phyloP scores from a whole-genome alignment of 2,797 vertebrate species.

The Myiotriccus ornatus region DNA sequence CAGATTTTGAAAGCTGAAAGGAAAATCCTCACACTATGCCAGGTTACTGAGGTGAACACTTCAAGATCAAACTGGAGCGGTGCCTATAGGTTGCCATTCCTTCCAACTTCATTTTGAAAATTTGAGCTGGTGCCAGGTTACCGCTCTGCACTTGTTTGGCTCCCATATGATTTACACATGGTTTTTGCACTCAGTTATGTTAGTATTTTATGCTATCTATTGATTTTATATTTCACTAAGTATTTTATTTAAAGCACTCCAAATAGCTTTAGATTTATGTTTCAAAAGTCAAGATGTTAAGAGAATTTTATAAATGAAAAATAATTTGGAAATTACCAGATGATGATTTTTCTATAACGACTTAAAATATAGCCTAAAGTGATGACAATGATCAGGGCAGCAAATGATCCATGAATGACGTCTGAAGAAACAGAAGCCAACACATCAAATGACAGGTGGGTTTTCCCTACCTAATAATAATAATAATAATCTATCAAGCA shows the following conservation, averaged over 20 bases:
- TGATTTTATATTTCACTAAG: constrained; percentile 45
- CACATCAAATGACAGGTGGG: constrained; percentile 38
- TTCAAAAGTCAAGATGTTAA: constrained; percentile 39
- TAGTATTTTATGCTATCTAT: constrained; percentile 49
- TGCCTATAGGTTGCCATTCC: background rate
- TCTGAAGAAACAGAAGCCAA: constrained; percentile 3
- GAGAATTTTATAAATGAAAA: constrained; percentile 58
- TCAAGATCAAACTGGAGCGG: background rate
- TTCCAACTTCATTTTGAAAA: constrained; percentile 2
- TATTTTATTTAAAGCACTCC: constrained; percentile 48
- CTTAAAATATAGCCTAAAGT: constrained; percentile 29
- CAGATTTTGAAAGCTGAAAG: background rate
- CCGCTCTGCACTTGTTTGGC: constrained; percentile 18
- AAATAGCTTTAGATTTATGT: constrained; percentile 44
- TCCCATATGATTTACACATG: constrained; percentile 32
- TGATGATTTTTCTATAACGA: constrained; percentile 46
- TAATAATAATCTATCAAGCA: constrained; percentile 45
- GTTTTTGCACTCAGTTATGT: constrained; percentile 36
- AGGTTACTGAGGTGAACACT: background rate
- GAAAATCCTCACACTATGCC: background rate
- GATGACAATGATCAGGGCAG: constrained; percentile 20
- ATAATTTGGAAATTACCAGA: constrained; percentile 56
- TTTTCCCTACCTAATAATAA: constrained; percentile 47
- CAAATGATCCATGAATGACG: background rate
- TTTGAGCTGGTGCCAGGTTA: background rate